Percentiles rank a stretch among this genome's conserved stretches.
phyloP scores from a whole-genome alignment of 2,113 vertebrate species.

The Cheilinus undulatus region DNA sequence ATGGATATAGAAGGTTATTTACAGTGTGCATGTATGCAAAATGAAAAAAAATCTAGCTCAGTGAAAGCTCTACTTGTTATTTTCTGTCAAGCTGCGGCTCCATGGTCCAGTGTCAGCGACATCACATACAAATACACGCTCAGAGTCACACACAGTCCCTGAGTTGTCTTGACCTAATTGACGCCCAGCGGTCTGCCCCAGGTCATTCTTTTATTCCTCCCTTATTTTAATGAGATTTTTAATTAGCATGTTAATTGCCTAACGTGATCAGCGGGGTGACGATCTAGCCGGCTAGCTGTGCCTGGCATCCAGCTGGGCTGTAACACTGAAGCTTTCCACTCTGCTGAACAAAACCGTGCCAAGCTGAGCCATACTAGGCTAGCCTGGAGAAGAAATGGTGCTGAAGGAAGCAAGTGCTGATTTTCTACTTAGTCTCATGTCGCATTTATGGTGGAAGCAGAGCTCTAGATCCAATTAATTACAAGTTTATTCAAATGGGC shows the following conservation, averaged over 20 bases:
- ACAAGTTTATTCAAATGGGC: slow-evolving; percentile 33
- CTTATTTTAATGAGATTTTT: slow-evolving; percentile 88
- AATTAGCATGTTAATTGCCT: slow-evolving; percentile 88
- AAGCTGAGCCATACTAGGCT: slow-evolving; percentile 41
- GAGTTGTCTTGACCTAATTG: slow-evolving; percentile 82
- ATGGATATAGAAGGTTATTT: not conserved
- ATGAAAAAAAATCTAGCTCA: slow-evolving; percentile 3
- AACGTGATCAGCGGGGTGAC: slow-evolving; percentile 79
- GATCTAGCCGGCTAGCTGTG: slow-evolving; percentile 77
- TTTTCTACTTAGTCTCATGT: slow-evolving; percentile 28
- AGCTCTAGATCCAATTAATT: slow-evolving; percentile 45
- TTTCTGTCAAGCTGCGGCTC: slow-evolving; percentile 36
- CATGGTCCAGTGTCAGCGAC: slow-evolving; percentile 27
- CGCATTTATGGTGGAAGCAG: slow-evolving; percentile 26
- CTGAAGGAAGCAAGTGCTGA: slow-evolving; percentile 14
- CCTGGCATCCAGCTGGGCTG: slow-evolving; percentile 73
- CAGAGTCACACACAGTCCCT: slow-evolving; percentile 28
- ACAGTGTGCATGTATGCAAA: not conserved
- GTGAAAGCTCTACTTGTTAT: slow-evolving; percentile 23
- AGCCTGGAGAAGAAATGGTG: slow-evolving; percentile 58
- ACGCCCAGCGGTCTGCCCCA: slow-evolving; percentile 77
- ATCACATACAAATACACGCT: slow-evolving; percentile 9
- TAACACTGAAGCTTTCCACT: slow-evolving; percentile 64
- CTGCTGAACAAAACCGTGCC: slow-evolving; percentile 55
- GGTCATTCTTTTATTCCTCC: slow-evolving; percentile 80